Percentiles rank a stretch among this genome's conserved stretches.
Evolutionary conservation across 2,888 invertebrate genomes (phyloP).

Genomic region (Achlya flavicornis): DNA sequence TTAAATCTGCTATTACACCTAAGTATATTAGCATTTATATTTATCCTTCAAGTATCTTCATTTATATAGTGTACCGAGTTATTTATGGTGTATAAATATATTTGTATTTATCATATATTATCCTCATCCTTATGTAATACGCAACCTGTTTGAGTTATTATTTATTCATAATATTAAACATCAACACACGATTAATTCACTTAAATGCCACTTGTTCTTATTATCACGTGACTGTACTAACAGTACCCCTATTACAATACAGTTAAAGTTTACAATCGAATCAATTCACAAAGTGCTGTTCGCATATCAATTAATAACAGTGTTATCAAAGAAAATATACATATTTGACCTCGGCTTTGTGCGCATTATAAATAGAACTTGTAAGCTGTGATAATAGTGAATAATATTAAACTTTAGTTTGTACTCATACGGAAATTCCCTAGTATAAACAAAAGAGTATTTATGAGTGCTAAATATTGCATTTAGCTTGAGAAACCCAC

Average conservation of each 20-base stretch:
- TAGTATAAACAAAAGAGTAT: not conserved
- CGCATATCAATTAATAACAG: slow-evolving; percentile 12
- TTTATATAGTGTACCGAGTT: no score
- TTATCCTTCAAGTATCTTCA: no score
- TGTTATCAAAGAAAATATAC: slow-evolving; percentile 27
- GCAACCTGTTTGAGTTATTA: not conserved
- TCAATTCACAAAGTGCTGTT: slow-evolving; percentile 4
- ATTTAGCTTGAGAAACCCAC: not conserved
- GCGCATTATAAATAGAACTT: slow-evolving; percentile 40
- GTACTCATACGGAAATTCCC: slow-evolving; percentile 5
- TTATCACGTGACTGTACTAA: not conserved
- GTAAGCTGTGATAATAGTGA: slow-evolving; percentile 9
- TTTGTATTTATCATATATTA: not conserved
- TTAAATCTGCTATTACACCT: no score
- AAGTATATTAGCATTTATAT: no score
- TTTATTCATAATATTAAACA: slow-evolving; percentile 4
- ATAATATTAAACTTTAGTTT: not conserved
- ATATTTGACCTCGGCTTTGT: slow-evolving; percentile 40
- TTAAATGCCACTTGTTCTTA: not conserved
- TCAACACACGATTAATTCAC: not conserved
- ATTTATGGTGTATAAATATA: no score
- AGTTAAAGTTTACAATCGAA: not conserved
- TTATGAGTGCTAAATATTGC: not conserved
- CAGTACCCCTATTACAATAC: not conserved
- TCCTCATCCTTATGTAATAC: not conserved